These are phyloP conservation scores for Apoderus coryli DNA, from an alignment of 2,888 invertebrate species.

Conservation along the genomic window DNA sequence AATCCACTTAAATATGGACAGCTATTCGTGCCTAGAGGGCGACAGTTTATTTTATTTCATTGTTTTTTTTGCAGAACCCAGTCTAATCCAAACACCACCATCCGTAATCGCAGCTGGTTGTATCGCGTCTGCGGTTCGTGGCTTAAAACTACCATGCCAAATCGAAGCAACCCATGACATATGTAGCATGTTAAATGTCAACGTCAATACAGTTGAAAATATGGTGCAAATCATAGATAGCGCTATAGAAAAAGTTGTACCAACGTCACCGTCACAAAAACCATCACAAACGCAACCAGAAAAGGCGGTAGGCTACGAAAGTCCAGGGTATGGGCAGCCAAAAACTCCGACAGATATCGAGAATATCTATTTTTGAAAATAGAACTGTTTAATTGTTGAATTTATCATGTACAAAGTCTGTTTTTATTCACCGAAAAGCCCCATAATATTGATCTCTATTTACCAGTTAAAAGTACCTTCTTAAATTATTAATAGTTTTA, in stretches of 20 bases:
- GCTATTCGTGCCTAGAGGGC: too few relatives aligned
- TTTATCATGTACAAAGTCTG: too few relatives aligned
- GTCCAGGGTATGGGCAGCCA: conserved; percentile 30
- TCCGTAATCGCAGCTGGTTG: conserved; percentile 57
- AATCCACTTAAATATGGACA: too few relatives aligned
- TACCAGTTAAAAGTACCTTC: too few relatives aligned
- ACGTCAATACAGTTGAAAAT: conserved; percentile 38
- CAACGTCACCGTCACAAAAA: conserved; percentile 19
- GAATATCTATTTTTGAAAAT: conserved; percentile 28
- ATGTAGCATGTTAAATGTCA: conserved; percentile 35
- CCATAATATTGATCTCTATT: too few relatives aligned
- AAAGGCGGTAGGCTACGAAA: conserved; percentile 28
- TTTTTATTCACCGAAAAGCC: too few relatives aligned
- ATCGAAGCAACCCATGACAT: conserved; percentile 28
- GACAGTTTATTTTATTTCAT: too few relatives aligned
- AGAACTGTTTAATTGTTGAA: not conserved
- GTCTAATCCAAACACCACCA: conserved; percentile 53
- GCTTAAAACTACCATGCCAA: conserved; percentile 37
- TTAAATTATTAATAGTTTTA: too few relatives aligned
- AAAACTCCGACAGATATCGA: conserved; percentile 34
- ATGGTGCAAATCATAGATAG: conserved; percentile 43
- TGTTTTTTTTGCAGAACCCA: conserved; percentile 46
- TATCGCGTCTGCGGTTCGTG: conserved; percentile 52
- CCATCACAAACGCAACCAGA: conserved; percentile 13
- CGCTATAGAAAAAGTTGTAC: conserved; percentile 36